Evolutionary conservation across 2,797 vertebrate species (phyloP).

Genomic region (Clarias fuscus): DNA sequence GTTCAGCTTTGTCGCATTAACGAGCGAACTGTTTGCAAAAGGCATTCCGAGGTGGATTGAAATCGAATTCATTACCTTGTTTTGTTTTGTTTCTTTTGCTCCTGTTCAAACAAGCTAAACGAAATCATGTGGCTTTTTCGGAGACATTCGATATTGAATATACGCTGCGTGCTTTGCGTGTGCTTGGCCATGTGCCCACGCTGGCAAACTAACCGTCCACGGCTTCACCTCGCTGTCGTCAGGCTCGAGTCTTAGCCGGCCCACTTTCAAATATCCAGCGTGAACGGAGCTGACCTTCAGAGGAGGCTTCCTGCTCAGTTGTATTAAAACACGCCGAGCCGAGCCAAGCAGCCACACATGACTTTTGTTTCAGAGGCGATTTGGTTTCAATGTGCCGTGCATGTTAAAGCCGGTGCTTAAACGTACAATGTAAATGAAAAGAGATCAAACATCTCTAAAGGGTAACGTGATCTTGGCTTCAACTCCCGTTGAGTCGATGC

Average conservation of each 20-base stretch:
- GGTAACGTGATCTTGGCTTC: background rate
- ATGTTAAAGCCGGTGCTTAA: constrained; percentile 2
- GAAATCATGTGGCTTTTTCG: constrained; percentile 46
- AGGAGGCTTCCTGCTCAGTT: background rate
- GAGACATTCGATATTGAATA: constrained; percentile 16
- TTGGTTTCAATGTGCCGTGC: background rate
- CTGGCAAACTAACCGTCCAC: constrained; percentile 17
- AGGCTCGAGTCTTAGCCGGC: background rate
- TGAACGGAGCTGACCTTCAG: constrained; percentile 21
- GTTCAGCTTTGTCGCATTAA: background rate
- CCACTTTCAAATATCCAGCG: constrained; percentile 1
- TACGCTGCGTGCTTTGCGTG: constrained; percentile 26
- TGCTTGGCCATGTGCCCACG: constrained; percentile 29
- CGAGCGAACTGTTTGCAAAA: background rate
- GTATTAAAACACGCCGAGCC: background rate
- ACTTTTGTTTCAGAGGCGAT: constrained; percentile 10
- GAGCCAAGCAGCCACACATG: background rate
- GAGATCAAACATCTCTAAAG: background rate
- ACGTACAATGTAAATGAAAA: background rate
- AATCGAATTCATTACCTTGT: constrained; percentile 9
- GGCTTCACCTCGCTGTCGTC: constrained; percentile 36
- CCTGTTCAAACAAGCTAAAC: constrained; percentile 12
- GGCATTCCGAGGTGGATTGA: constrained; percentile 17
- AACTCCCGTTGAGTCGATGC: background rate
- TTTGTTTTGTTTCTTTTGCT: background rate